Percentiles rank a stretch among this genome's conserved stretches.
These are phyloP conservation scores for Porites cylindrica DNA, from an alignment of 92 coral and sea anemone species.

Conservation along the genomic window DNA sequence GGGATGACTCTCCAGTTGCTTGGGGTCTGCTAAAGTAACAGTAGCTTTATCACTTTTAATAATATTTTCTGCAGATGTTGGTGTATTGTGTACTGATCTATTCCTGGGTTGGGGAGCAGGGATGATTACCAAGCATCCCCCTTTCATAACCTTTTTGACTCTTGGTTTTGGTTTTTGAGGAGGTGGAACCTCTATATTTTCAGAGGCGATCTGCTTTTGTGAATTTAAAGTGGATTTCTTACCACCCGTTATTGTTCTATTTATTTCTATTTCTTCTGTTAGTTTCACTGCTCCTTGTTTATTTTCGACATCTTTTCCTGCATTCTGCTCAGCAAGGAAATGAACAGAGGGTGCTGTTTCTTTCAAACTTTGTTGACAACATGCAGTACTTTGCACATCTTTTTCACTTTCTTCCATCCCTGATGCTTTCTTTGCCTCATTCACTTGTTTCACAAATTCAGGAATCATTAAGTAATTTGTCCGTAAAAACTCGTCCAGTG, in stretches of 20 bases:
- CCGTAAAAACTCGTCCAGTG: conserved; percentile 73
- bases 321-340: background rate
- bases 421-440: conserved; percentile 19
- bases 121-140: conserved; percentile 72
- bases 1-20: background rate
- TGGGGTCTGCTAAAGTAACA: background rate
- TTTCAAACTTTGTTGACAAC: background rate
- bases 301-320: background rate
- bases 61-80: background rate
- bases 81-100: background rate
- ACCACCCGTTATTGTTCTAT: background rate
- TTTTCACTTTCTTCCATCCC: background rate
- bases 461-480: conserved; percentile 70
- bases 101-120: conserved; percentile 52
- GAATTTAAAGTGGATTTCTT: background rate
- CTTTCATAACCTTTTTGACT: conserved; percentile 74
- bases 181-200: background rate
- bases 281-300: background rate
- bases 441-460: conserved; percentile 29
- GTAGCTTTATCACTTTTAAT: background rate
- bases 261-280: background rate
- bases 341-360: background rate
- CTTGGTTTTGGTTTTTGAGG: conserved; percentile 53
- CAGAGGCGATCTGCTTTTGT: background rate
- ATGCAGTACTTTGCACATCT: background rate